Base-by-base conservation (phyloP, 2,888 invertebrate genomes). In the Meteorus cinctellus region DNA sequence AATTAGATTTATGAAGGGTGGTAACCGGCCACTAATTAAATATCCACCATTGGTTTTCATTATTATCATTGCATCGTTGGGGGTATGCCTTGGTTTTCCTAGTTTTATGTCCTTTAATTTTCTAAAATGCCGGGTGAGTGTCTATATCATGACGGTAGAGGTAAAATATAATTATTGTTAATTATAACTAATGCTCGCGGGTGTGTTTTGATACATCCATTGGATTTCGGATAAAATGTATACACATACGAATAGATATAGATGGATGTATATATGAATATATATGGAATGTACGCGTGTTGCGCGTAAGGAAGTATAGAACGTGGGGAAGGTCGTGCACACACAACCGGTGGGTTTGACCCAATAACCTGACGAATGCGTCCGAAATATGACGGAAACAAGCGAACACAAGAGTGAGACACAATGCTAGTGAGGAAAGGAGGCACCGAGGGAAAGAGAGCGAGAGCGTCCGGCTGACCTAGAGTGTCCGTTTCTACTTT, bases 301-400 rank as follows among this genome's bases (percentile, higher is more conserved):
- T n/a, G n/a, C 68, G 68, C 68, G 51, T 68, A 27, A 59, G 59
- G 29, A 16, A 45, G 62, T 71, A 27, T 62, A 27, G 63, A 62
- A 62, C 62, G 51, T 71, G 75, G 31, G 71, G 51, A 71, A 75
- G 75, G 75, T 75, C 75, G 51, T 51, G 65, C 29, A 71, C 51
- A 71, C 66, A 71, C 71, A 75, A 67, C 77, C 60, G 76, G 82
- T 82, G 83, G 84, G 86, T 89, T 86, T 89, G 89, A 89, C 89
- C 89, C 86, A 89, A 88, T 89, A 88, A 89, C 89, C 89, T 82
- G 84, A 79, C 88, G 88, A 77, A 81, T 80, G 72, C 65, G 68
- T 34, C 83, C 89, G 88, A 89, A 84, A 81, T 75, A 67, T 41
- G 60, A 78, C 88, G 89, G 84, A 87, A 86, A 82, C 79, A 72